Evolutionary conservation across 2,797 vertebrate species (phyloP).

Genomic region (Amniataba percoides): DNA sequence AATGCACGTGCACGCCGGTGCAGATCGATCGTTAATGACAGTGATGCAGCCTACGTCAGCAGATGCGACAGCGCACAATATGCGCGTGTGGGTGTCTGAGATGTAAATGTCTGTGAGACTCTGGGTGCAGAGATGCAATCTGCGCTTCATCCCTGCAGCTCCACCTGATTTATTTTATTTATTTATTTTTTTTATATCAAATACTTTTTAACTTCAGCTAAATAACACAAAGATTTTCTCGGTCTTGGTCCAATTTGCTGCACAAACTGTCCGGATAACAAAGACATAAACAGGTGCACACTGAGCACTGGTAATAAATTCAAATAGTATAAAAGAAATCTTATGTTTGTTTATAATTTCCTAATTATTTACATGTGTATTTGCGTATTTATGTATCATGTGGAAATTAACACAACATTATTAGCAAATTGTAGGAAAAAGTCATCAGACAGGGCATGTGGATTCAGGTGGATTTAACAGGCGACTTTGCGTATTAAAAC

Average conservation of each 20-base stretch:
- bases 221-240: constrained; percentile 80
- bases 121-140: too few relatives aligned
- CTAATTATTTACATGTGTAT: fast-evolving
- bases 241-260: constrained; percentile 83
- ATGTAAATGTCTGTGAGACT: too few relatives aligned
- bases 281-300: neutral
- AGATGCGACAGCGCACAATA: too few relatives aligned
- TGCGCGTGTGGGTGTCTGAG: too few relatives aligned
- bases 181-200: constrained; percentile 46
- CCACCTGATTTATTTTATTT: too few relatives aligned
- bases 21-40: neutral
- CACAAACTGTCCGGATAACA: constrained; percentile 61
- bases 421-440: too few relatives aligned
- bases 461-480: neutral
- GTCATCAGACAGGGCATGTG: neutral
- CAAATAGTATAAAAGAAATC: neutral
- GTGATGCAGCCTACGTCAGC: neutral
- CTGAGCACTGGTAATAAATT: neutral
- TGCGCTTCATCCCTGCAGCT: too few relatives aligned
- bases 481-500: neutral
- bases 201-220: constrained; percentile 87
- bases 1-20: constrained; percentile 30
- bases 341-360: neutral
- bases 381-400: neutral
- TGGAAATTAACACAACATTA: neutral